A percentile compares a stretch with the other conserved stretches of the same genome.
Conservation (phyloP, 2,888 invertebrate species). For the Craniophora ligustri region DNA sequence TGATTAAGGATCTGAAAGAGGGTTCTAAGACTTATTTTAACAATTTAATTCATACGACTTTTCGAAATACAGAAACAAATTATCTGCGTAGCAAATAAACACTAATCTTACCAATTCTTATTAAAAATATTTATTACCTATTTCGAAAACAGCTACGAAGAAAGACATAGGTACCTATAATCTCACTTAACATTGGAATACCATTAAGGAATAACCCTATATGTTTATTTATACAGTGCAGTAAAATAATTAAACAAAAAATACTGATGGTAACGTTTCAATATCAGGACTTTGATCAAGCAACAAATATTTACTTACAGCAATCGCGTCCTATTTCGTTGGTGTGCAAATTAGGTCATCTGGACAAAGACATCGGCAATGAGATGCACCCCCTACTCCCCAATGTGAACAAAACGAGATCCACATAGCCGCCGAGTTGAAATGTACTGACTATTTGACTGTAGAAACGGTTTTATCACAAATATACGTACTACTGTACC, state of each 20-base stretch:
- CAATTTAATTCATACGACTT: too few species aligned
- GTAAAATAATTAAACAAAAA: neutral
- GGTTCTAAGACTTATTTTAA: too few species aligned
- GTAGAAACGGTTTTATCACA: neutral
- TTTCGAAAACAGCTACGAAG: too few species aligned
- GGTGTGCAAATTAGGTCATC: conserved; percentile 67
- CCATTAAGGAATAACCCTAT: too few species aligned
- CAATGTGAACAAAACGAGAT: conserved; percentile 41
- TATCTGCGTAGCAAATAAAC: too few species aligned
- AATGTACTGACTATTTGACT: conserved; percentile 13
- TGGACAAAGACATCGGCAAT: conserved; percentile 67
- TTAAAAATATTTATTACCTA: too few species aligned
- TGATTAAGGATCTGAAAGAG: too few species aligned
- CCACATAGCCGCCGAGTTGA: conserved; percentile 12
- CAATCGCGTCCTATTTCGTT: conserved; percentile 63
- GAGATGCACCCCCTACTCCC: conserved; percentile 62
- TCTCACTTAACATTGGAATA: too few species aligned
- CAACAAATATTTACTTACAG: conserved; percentile 26
- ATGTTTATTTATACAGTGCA: too few species aligned
- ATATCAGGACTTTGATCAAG: conserved; percentile 1
- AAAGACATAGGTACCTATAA: too few species aligned
- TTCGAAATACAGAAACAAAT: too few species aligned
- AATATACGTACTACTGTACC: conserved; percentile 7
- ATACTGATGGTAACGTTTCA: neutral
- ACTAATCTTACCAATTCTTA: too few species aligned